phyloP scores from a whole-genome alignment of 2,113 vertebrate species.

The Glareola pratincola region DNA sequence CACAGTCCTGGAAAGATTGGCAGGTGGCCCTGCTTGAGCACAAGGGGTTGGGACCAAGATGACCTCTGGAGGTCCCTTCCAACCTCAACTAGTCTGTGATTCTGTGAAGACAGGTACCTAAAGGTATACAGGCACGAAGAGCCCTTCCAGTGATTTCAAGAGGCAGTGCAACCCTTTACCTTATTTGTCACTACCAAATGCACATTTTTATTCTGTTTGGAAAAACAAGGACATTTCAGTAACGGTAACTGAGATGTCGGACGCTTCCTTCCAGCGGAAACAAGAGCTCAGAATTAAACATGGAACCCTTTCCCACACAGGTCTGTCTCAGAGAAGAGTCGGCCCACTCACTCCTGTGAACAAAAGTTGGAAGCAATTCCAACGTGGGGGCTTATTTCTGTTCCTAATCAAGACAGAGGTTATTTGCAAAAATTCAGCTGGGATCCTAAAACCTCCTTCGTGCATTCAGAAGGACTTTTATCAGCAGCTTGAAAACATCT shows the following conservation, averaged over 20 bases:
- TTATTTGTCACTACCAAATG: neutral
- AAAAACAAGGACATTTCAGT: neutral
- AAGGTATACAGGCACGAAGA: neutral
- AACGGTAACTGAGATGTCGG: neutral
- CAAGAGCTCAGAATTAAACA: neutral
- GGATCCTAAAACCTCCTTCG: neutral
- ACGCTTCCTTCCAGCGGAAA: neutral
- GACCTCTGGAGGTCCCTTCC: neutral
- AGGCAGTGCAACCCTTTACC: neutral
- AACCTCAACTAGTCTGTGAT: neutral
- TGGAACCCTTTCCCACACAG: neutral
- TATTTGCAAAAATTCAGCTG: neutral
- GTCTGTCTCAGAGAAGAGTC: neutral
- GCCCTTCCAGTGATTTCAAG: neutral
- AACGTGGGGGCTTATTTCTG: neutral
- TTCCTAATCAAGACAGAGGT: neutral
- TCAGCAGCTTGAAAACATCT: neutral
- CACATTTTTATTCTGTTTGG: neutral
- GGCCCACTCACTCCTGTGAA: accelerated
- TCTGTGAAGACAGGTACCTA: accelerated
- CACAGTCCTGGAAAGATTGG: accelerated
- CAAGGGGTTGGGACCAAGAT: neutral
- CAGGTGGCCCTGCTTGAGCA: neutral
- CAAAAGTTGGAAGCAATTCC: neutral
- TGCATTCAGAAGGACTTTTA: neutral